Evolutionary conservation across 2,888 invertebrate genomes (phyloP), one percentile per base, ranked within the genome.

Genomic region (Ennomos fuscantarius): DNA sequence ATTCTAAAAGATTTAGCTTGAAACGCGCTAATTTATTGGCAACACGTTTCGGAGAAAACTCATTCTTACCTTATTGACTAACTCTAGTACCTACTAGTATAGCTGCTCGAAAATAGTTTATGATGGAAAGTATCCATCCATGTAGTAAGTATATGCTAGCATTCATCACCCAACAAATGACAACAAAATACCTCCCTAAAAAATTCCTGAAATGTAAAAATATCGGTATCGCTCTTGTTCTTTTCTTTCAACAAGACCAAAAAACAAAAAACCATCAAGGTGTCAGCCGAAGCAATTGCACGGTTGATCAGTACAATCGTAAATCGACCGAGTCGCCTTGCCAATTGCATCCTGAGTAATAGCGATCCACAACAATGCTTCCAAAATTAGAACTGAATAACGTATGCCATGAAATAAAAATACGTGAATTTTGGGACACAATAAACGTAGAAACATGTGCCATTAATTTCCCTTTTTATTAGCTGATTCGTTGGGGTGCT

Each of bases 261-360:
- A 44, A 48, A 58, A 58, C 48, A 58, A 58, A 58, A 52, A 48
- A 35, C 9, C 44, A 53, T 58, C 53, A 58, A 58, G 40, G 53
- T 53, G 58, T 58, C 58, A 53, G 41, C 33, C 24, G 48, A 42
- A 36, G 45, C 39, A 50, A 59, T 59, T 45, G 53, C 49, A 50
- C 45, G 53, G 36, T 53, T 59, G 45, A 59, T 49, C 49, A 41
- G 49, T 58, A 33, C 53, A 53, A 37, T 49, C 53, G 45, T 58
- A 47, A 57, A 57, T 52, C 57, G 50, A 56, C 41, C 51, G 51
- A 15, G 52, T 35, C 58, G 58, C 49, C 58, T 52, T 58, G 53
- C 58, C 58, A 58, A 58, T 53, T 53, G 41, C 53, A 59, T 54
- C 58, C 53, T 53, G 53, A 58, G 44, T 47, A 57, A 57, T 43